phyloP scores from a whole-genome alignment of 2,113 vertebrate species.

The Pomatorhinus ruficollis region DNA sequence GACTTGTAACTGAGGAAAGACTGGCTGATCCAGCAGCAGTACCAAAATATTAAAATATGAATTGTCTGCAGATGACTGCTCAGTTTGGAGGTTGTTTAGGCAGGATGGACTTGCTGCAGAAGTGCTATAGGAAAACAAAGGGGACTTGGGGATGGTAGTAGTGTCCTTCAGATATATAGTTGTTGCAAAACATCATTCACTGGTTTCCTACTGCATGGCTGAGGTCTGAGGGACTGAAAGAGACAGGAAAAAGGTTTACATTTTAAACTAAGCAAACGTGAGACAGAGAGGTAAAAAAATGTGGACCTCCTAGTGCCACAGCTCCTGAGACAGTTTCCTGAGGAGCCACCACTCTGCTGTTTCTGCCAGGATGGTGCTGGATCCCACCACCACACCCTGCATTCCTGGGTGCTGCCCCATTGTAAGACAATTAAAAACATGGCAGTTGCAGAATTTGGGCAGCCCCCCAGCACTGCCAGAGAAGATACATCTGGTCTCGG shows the following conservation, averaged over 20 bases:
- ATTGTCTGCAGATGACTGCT: not conserved
- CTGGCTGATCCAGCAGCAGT: not conserved
- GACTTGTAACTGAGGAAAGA: not conserved
- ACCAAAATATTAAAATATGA: not conserved
- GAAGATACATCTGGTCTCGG: constrained; percentile 9
- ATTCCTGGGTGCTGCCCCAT: constrained; percentile 15
- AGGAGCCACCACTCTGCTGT: not conserved
- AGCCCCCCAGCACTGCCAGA: not conserved
- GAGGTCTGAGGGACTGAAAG: not conserved
- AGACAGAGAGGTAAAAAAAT: not conserved
- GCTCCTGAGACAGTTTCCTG: not conserved
- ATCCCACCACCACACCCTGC: not conserved
- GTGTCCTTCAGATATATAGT: not conserved
- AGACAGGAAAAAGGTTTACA: not conserved
- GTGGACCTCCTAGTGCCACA: not conserved
- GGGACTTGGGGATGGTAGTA: no score
- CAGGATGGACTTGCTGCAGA: not conserved
- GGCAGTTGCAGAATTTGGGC: not conserved
- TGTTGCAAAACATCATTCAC: not conserved
- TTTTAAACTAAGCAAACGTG: not conserved
- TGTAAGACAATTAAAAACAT: constrained; percentile 21
- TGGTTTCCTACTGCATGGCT: accelerated
- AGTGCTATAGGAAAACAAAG: not conserved
- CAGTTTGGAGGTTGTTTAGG: not conserved
- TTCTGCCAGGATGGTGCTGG: not conserved